Evolutionary conservation across 2,888 invertebrate genomes (phyloP).

Genomic region (Atherix ibis): DNA sequence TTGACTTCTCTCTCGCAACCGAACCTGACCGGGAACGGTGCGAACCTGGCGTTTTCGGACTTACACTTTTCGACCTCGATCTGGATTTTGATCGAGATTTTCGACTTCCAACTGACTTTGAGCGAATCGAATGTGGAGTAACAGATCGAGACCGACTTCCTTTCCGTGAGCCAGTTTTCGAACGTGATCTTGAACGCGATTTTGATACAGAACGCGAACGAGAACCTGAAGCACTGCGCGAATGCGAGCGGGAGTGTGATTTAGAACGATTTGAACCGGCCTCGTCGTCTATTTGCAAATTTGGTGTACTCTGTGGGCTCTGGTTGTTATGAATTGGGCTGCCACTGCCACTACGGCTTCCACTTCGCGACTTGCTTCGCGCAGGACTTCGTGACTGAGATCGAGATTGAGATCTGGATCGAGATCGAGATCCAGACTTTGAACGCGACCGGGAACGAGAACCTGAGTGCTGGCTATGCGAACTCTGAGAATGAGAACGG

Average conservation of each 20-base stretch:
- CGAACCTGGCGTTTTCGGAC: neutral
- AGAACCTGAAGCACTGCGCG: slow-evolving; percentile 21
- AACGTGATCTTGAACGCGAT: slow-evolving; percentile 15
- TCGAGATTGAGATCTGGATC: too few relatives aligned
- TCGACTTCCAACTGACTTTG: neutral
- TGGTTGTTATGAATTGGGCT: neutral
- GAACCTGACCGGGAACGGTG: slow-evolving; percentile 10
- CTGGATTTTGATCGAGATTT: slow-evolving; percentile 26
- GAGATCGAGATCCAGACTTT: too few relatives aligned
- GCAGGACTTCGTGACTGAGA: neutral
- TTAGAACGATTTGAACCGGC: slow-evolving; percentile 24
- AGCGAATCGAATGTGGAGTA: neutral
- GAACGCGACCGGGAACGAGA: too few relatives aligned
- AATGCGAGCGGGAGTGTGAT: slow-evolving; percentile 24
- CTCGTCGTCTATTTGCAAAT: slow-evolving; percentile 35
- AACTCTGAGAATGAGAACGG: slow-evolving; percentile 36
- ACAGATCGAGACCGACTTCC: slow-evolving; percentile 16
- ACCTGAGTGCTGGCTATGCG: too few relatives aligned
- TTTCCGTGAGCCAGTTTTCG: too few relatives aligned
- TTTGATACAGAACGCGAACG: slow-evolving; percentile 15
- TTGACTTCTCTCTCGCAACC: slow-evolving; percentile 7
- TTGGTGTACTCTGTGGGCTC: too few relatives aligned
- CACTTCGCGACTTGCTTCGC: slow-evolving; percentile 4
- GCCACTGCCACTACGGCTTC: neutral
- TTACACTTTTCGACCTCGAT: slow-evolving; percentile 34